These are phyloP conservation scores for Cardinalis cardinalis DNA, from an alignment of 2,113 vertebrate species.

Conservation along the genomic window DNA sequence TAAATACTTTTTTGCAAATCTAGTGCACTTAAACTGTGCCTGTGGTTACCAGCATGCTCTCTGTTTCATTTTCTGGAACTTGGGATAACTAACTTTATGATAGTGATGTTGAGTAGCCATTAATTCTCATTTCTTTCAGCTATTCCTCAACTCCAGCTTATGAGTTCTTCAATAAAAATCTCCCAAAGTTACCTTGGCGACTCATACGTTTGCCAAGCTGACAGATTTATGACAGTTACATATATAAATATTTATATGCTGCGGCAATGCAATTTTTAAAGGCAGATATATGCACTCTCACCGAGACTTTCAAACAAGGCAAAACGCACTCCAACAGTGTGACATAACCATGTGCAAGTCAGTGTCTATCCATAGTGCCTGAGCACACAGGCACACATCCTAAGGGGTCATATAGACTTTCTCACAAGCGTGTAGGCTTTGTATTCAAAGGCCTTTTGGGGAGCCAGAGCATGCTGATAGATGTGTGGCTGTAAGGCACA, in stretches of 20 bases:
- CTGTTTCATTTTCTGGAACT: slow-evolving; percentile 39
- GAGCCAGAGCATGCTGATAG: neutral
- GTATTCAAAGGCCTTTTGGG: neutral
- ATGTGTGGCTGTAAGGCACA: neutral
- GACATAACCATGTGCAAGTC: neutral
- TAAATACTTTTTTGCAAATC: neutral
- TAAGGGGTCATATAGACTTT: neutral
- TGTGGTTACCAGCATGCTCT: neutral
- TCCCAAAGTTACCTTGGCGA: slow-evolving; percentile 76
- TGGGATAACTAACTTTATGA: slow-evolving; percentile 53
- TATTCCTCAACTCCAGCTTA: slow-evolving; percentile 49
- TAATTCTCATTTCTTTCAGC: slow-evolving; percentile 58
- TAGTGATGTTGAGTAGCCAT: neutral
- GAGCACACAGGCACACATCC: neutral
- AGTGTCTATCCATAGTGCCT: neutral
- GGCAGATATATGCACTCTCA: slow-evolving; percentile 42
- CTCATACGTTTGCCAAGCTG: slow-evolving; percentile 72
- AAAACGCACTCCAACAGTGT: neutral
- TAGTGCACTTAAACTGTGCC: neutral
- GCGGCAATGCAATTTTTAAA: slow-evolving; percentile 76
- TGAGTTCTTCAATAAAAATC: slow-evolving; percentile 64
- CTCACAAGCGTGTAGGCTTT: neutral
- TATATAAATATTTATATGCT: slow-evolving; percentile 81
- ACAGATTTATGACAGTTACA: slow-evolving; percentile 78
- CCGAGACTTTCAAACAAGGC: slow-evolving; percentile 22